Evolutionary conservation across 1,140 invertebrate genomes (phyloP), one percentile per base, ranked within the genome.

Genomic region (Pseudomyrmex dendroicus): DNA sequence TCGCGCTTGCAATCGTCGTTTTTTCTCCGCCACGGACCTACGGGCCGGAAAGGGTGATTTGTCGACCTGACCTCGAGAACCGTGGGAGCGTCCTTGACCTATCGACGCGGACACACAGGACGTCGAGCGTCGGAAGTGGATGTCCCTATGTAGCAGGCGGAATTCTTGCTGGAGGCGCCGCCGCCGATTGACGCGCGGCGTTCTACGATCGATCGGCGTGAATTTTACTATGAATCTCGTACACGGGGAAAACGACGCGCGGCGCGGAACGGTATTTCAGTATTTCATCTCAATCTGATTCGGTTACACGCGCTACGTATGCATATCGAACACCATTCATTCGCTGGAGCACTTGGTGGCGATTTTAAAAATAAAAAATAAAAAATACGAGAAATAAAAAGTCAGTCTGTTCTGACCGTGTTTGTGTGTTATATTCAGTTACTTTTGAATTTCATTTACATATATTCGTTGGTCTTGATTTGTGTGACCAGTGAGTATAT

Each of bases 1-100:
- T 87, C 66, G 73, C 67, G 68, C 70, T n/a, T 50, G 57, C 48
- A 15, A 13, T 50, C 44, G 44, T 72, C 66, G 64, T 76, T 56
- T 80, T 50, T 76, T 82, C 85, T 87, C 76, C 84, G 73, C 74
- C 74, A 83, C 83, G 73, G 73, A 84, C 84, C 78, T 87, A 86
- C 83, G 85, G 84, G 84, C 85, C 85, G 92, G 90, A 94, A 93
- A 93, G 93, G 93, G 93, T 94, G 93, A 94, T 94, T 94, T 93
- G 93, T 93, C 92, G 92, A 93, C 91, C 90, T 93, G 93, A 94
- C 93, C 93, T 92, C 91, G 93, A 91, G 90, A 91, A 91, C 89
- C 89, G 89, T 91, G 89, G 88, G 90, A 90, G 90, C 90, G 94
- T 93, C 93, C 94, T 94, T 94, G 93, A 94, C 93, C 93, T 94